Base-by-base conservation (phyloP, 2,888 invertebrate genomes). In the Elmis aenea region DNA sequence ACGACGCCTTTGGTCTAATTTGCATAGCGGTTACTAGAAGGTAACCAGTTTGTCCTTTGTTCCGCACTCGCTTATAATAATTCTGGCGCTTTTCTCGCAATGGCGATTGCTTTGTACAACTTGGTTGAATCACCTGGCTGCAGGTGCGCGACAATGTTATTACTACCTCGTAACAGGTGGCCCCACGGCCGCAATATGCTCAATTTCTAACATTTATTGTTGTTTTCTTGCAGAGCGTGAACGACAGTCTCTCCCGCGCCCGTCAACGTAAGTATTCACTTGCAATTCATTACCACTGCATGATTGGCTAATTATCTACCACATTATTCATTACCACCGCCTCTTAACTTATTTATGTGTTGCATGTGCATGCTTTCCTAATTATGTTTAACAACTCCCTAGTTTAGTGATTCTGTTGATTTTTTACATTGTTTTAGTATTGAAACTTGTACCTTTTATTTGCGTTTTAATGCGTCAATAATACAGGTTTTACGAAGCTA, bases 151-250 rank as follows among this genome's bases (percentile, higher is more conserved):
- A 42, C 46, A 45, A 46, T 49, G 46, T n/a, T n/a, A n/a, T n/a
- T n/a, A n/a, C n/a, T n/a, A n/a, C 42, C 46, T 40, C 50, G 51
- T 52, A 58, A 59, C 58, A 59, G 56, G 58, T 58, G 58, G 55
- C 52, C 51, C 51, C 50, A 45, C 46, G 44, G 33, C 49, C 41
- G 44, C 45, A 37, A 40, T 41, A 46, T 45, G 30, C 40, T 44
- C 38, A 40, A 46, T 37, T 42, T 45, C 52, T 52, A 53, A 52
- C 45, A 48, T 48, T 46, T 49, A 37, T 40, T 50, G 46, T 52
- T 53, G 49, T 55, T 65, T 57, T 70, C 63, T 74, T 74, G 51
- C 71, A 74, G 74, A 71, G 61, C 69, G 71, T 43, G 72, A 72
- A 52, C 66, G 70, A 51, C 70, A 70, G 50, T 52, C 55, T 47